A percentile compares a stretch with the other conserved stretches of the same genome.
Evolutionary conservation across 2,797 vertebrate genomes (phyloP).

Genomic region (Myiothlypis coronata): DNA sequence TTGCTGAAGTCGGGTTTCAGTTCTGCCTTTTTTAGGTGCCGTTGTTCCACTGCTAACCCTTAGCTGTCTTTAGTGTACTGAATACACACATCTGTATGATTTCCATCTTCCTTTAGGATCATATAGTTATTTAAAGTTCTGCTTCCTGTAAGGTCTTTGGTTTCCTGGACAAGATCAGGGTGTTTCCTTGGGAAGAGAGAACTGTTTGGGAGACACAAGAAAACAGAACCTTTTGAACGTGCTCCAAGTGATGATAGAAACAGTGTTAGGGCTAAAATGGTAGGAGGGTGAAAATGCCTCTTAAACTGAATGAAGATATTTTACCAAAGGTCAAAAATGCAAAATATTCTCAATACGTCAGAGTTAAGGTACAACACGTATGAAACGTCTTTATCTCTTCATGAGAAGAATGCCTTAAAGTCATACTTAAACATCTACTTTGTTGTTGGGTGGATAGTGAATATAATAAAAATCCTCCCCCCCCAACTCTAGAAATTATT

Average conservation of each 20-base stretch:
- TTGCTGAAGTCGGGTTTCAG: background rate
- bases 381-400: background rate
- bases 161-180: background rate
- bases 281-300: background rate
- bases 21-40: background rate
- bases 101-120: background rate
- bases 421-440: background rate
- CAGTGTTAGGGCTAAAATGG: background rate
- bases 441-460: background rate
- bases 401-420: background rate
- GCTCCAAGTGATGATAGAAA: background rate
- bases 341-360: background rate
- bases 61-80: background rate
- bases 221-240: background rate
- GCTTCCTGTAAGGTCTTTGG: background rate
- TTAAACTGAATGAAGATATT: background rate
- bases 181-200: background rate
- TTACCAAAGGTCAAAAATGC: slow-evolving; percentile 2
- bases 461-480: background rate
- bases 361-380: background rate
- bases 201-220: background rate
- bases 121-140: background rate
- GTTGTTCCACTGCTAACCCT: background rate
- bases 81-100: background rate
- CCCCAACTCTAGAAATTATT: background rate